Base-by-base conservation (phyloP, 2,888 invertebrate species). In the Diarsia brunnea region DNA sequence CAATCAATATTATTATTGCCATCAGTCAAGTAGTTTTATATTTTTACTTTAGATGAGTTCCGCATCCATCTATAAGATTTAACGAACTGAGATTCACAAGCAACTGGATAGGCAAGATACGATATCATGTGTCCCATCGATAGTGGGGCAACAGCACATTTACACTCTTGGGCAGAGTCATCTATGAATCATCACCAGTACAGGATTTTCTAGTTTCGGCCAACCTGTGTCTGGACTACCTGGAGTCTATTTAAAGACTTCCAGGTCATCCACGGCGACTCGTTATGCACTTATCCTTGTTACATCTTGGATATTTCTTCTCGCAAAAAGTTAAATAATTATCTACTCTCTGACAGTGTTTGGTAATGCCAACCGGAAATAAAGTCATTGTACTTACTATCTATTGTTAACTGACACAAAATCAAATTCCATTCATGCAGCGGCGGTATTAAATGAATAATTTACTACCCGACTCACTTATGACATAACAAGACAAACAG, bases 381-480 rank as follows among this genome's bases (percentile, higher is more conserved):
- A 51, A 73, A 77, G 14, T 19, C 21, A 14, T 21, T 14, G 19
- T 21, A 69, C 14, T 0, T 38, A 61, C 16, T 43, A n/a, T 55
- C 47, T 49, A 67, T 78, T 73, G 73, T 78, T 24, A 49, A 61
- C 38, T 69, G 66, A 70, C 69, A 73, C 58, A 65, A 65, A 66
- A 79, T 61, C 60, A 55, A 81, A 78, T 81, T 82, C 70, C 55
- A 55, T 78, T 81, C 78, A 74, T 70, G 67, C 67, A 61, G 4
- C 11, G 47, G 12, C 38, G n/a, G n/a, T 38, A 31, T n/a, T 38
- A 12, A 64, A 61, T 82, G 79, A 82, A 82, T 82, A 61, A 80
- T 80, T 82, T 49, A 77, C 49, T 16, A 55, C 69, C 27, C 19
- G 64, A 61, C 67, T 49, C 53, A 58, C 55, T 27, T 65, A 79